Base-by-base conservation (phyloP, 2,888 invertebrate species). In the Tiliacea aurago region DNA sequence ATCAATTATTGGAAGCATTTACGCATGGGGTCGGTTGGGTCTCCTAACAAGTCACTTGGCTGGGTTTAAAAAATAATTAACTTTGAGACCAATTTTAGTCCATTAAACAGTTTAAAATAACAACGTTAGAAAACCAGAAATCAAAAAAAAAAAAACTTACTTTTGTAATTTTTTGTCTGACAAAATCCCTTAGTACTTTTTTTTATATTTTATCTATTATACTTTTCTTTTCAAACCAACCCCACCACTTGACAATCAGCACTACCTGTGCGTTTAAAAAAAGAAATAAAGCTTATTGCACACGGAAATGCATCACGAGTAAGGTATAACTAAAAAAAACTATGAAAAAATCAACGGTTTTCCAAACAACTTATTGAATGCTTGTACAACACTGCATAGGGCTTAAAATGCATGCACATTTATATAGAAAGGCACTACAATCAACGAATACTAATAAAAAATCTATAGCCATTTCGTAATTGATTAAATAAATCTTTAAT, bases 391-490 rank as follows among this genome's bases (percentile, higher is more conserved):
- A 89, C 86, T 86, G 87, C 88, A 87, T 84, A 88, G 86, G 86
- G 84, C 76, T 85, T 84, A 86, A 90, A 92, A 92, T 91, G 91
- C 92, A 92, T 91, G 91, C 91, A 91, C 87, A 87, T 87, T 87
- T 85, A 84, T 81, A 88, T 86, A 89, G 81, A 90, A 93, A 93
- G 93, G 93, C 93, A 94, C 94, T 93, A 92, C 88, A 84, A 87
- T 85, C 75, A 86, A 84, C 76, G 75, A 87, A 85, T 82, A 86
- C 70, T 88, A 83, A 83, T 86, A 79, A 82, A 81, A 86, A 85
- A 85, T 70, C 80, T 86, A 86, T 86, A 87, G 84, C 84, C 76
- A 73, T 73, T 72, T 82, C 75, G 58, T 83, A 84, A 78, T 83
- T 80, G 84, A 83, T 86, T 86, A 86, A 80, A 86, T 83, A 83